A percentile compares a stretch with the other conserved stretches of the same genome.
These are phyloP conservation scores for Aricia agestis DNA, from an alignment of 1,140 invertebrate species.

Conservation along the genomic window DNA sequence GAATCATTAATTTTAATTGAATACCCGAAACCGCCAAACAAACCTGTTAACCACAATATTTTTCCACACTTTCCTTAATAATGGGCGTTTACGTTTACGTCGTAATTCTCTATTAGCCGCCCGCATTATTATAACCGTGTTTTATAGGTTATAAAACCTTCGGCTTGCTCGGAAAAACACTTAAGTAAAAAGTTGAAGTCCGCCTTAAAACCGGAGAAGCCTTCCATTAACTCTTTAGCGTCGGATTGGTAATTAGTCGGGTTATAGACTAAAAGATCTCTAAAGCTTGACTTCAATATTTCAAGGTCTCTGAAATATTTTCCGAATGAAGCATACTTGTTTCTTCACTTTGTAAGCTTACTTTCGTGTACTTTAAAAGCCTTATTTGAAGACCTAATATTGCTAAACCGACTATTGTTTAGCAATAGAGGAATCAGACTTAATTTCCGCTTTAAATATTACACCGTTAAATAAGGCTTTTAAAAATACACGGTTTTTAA, in stretches of 20 bases:
- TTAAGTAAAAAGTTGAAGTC: neutral
- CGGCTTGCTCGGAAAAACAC: conserved; percentile 2
- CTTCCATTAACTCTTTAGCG: neutral
- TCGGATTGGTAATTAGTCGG: neutral
- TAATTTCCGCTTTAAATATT: too few relatives aligned
- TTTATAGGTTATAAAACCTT: conserved; percentile 11
- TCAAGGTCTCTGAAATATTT: neutral
- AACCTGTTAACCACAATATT: neutral
- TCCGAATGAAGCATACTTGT: too few relatives aligned
- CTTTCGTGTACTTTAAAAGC: too few relatives aligned
- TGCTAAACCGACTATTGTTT: too few relatives aligned
- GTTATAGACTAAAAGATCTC: neutral
- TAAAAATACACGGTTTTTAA: too few relatives aligned
- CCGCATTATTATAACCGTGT: conserved; percentile 4
- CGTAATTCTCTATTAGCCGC: neutral
- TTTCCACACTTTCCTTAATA: neutral
- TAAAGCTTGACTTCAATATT: neutral
- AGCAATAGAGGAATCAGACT: too few relatives aligned
- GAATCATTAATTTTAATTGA: too few relatives aligned
- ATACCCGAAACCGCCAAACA: too few relatives aligned
- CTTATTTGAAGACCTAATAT: too few relatives aligned
- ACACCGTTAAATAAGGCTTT: too few relatives aligned
- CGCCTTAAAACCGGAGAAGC: neutral
- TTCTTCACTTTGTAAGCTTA: too few relatives aligned
- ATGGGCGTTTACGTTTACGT: neutral